Evolutionary conservation across 2,888 invertebrate genomes (phyloP).

Genomic region (Notodonta ziczac): DNA sequence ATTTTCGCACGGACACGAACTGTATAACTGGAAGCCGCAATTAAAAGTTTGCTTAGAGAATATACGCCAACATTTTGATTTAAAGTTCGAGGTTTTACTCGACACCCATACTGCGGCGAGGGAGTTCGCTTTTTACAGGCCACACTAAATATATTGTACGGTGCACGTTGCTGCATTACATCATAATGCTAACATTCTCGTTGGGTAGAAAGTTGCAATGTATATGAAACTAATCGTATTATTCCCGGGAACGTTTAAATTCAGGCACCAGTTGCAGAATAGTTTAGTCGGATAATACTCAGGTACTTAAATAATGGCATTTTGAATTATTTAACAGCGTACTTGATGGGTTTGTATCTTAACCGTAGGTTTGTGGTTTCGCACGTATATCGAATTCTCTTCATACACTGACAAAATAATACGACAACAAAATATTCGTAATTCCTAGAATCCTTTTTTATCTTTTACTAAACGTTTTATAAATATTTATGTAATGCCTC

Average conservation of each 20-base stretch:
- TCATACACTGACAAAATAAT: too few relatives aligned
- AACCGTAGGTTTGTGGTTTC: conserved; percentile 28
- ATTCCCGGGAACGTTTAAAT: neutral
- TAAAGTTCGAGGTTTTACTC: conserved; percentile 68
- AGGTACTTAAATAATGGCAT: neutral
- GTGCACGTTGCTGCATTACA: conserved; percentile 13
- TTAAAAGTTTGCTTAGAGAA: conserved; percentile 77
- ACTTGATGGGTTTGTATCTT: conserved; percentile 6
- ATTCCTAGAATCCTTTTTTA: too few relatives aligned
- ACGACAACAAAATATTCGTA: too few relatives aligned
- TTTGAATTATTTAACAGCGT: neutral
- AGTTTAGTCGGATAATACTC: neutral
- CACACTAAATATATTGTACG: conserved; percentile 21
- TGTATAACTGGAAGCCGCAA: conserved; percentile 74
- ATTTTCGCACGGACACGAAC: conserved; percentile 67
- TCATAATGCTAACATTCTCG: conserved; percentile 15
- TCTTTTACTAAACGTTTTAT: too few relatives aligned
- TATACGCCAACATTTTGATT: conserved; percentile 77
- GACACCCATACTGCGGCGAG: conserved; percentile 41
- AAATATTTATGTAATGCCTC: too few relatives aligned
- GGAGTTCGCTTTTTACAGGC: conserved; percentile 43
- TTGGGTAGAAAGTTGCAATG: conserved; percentile 16
- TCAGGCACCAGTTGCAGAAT: neutral
- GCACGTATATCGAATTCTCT: too few relatives aligned
- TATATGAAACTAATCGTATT: conserved; percentile 11